These are phyloP conservation scores for Bufo gargarizans DNA, from an alignment of 2,113 vertebrate genomes.

Conservation along the genomic window DNA sequence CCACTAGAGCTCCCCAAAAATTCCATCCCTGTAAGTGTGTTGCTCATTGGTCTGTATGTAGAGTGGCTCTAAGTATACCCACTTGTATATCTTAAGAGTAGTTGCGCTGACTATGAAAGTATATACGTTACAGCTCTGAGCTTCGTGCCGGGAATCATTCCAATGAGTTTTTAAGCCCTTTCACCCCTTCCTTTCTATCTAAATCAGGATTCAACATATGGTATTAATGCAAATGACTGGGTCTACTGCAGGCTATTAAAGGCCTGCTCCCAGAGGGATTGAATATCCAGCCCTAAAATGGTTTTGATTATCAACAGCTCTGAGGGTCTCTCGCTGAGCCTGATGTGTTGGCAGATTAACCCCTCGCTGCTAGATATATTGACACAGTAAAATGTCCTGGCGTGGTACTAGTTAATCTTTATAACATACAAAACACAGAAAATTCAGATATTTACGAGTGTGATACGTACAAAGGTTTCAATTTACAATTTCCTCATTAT, in stretches of 20 bases:
- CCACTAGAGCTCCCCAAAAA: background rate
- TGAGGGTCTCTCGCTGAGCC: constrained; percentile 30
- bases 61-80: background rate
- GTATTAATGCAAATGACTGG: constrained; percentile 26
- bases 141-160: background rate
- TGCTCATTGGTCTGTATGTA: background rate
- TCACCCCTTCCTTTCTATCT: constrained; percentile 27
- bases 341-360: constrained; percentile 48
- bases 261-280: constrained; percentile 14
- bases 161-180: constrained; percentile 39
- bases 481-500: no score
- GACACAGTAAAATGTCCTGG: constrained; percentile 13
- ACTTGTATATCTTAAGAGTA: background rate
- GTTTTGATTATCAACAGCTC: constrained; percentile 32
- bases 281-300: constrained; percentile 40
- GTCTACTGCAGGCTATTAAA: constrained; percentile 11
- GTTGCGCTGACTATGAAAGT: background rate
- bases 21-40: background rate
- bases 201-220: constrained; percentile 46
- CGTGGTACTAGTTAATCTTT: constrained; percentile 5
- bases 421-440: background rate
- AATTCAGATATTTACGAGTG: background rate
- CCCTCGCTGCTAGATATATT: constrained; percentile 31
- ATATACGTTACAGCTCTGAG: constrained; percentile 28
- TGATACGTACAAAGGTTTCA: no score